Conservation (phyloP, 2,113 vertebrate species). For the Callipepla squamata region DNA sequence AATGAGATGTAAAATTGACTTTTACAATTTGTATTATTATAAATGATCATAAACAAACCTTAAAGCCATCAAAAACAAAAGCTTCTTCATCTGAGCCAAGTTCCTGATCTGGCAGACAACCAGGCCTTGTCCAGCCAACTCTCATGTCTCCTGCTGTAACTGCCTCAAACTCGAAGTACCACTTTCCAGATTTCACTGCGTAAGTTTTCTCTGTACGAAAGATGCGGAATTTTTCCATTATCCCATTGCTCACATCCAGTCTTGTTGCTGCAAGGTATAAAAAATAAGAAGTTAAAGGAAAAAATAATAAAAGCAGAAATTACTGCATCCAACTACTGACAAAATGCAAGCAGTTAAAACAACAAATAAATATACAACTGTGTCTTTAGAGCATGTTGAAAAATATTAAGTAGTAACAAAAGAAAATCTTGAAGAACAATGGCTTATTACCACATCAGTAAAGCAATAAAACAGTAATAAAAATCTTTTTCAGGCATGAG, state of each 20-base stretch:
- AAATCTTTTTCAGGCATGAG: neutral
- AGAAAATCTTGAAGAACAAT: neutral
- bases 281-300: neutral
- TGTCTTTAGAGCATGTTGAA: neutral
- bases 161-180: constrained; percentile 96
- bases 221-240: constrained; percentile 91
- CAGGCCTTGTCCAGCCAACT: constrained; percentile 92
- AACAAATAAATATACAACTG: neutral
- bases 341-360: neutral
- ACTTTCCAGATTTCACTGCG: constrained; percentile 87
- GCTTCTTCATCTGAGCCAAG: constrained; percentile 93
- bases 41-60: constrained; percentile 78
- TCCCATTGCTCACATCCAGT: constrained; percentile 77
- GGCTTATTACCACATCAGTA: neutral
- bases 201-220: constrained; percentile 96
- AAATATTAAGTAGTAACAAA: neutral
- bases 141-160: constrained; percentile 92
- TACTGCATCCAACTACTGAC: neutral
- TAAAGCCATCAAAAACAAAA: constrained; percentile 95
- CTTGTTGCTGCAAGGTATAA: constrained; percentile 75
- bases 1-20: neutral
- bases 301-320: neutral
- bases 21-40: neutral
- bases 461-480: neutral
- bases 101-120: constrained; percentile 91